Evolutionary conservation across 2,113 vertebrate genomes (phyloP).

Genomic region (Panthera leo): DNA sequence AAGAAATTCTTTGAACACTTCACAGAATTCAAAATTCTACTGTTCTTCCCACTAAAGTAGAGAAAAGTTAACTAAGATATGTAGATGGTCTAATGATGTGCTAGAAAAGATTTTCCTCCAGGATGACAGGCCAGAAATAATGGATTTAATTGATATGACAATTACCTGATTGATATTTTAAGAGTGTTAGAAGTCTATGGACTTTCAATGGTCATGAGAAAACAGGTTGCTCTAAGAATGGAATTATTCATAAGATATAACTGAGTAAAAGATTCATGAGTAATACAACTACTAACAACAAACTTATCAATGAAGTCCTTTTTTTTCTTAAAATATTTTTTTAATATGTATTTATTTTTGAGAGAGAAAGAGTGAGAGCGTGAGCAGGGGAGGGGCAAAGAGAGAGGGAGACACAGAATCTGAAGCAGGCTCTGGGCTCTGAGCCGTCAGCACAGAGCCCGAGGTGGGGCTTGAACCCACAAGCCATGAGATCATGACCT

Average conservation of each 20-base stretch:
- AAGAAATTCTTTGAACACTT: constrained; percentile 20
- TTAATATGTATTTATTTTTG: too few relatives aligned
- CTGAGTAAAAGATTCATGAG: background rate
- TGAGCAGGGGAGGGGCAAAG: too few relatives aligned
- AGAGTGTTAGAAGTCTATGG: background rate
- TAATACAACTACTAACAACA: background rate
- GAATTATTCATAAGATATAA: background rate
- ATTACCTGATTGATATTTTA: background rate
- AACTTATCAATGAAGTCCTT: background rate
- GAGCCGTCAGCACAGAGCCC: too few relatives aligned
- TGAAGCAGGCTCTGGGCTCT: too few relatives aligned
- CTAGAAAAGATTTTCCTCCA: background rate
- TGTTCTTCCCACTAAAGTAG: background rate
- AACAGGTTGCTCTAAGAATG: background rate
- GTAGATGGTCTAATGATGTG: background rate
- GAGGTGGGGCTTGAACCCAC: too few relatives aligned
- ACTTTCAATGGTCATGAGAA: background rate
- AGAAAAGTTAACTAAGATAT: background rate
- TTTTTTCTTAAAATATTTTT: background rate
- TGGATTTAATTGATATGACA: background rate
- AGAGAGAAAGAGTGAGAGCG: too few relatives aligned
- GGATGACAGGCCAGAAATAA: background rate
- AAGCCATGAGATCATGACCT: too few relatives aligned
- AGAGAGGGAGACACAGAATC: too few relatives aligned
- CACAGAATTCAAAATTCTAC: background rate